Base-by-base conservation (phyloP, 1,140 invertebrate species). In the Stegodyphus mimosarum region DNA sequence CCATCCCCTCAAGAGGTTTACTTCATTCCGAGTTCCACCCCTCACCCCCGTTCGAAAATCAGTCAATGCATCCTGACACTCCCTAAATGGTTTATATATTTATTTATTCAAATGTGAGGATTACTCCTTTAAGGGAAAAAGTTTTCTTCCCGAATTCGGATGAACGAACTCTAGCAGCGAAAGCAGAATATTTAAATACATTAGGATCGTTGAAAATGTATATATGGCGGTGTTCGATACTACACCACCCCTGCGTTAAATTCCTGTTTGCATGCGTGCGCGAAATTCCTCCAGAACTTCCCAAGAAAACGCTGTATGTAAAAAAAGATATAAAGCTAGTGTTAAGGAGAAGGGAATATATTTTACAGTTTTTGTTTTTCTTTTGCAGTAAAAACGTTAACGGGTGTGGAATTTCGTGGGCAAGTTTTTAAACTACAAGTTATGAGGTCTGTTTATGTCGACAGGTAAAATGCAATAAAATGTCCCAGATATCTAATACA, bases 51-150 rank as follows among this genome's bases (percentile, higher is more conserved):
- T 71, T 52, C 33, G 70, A 83, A 83, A 83, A 83, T 83, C 79
- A 83, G 79, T 83, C 79, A 83, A 66, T 60, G 70, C 55, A 7
- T 9, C 60, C 17, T 73, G 73, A 66, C 64, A 66, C 73, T 60
- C 72, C 33, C 81, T 76, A 84, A 84, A 84, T 84, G 81, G 81
- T 84, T 84, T 84, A 75, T 84, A 76, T 84, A 84, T 84, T 84
- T 84, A 84, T 84, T 84, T 84, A 84, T 84, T 84, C 81, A 84
- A 84, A 84, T 84, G 81, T 48, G 64, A 33, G 81, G 81, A 84
- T 84, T 84, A 84, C 73, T 52, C 49, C 67, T 63, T 72, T 60
- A 15, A 67, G n/a, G 76, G n/a, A 51, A 69, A 81, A 72, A 17
- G 55, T 81, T 81, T 70, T 55, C 69, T 73, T 48, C 10, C 69